Evolutionary conservation across 30 jellyfish, hydroid and myxozoan genomes (phyloP), one percentile per base, ranked within the genome.

Genomic region (Aurelia aurita): DNA sequence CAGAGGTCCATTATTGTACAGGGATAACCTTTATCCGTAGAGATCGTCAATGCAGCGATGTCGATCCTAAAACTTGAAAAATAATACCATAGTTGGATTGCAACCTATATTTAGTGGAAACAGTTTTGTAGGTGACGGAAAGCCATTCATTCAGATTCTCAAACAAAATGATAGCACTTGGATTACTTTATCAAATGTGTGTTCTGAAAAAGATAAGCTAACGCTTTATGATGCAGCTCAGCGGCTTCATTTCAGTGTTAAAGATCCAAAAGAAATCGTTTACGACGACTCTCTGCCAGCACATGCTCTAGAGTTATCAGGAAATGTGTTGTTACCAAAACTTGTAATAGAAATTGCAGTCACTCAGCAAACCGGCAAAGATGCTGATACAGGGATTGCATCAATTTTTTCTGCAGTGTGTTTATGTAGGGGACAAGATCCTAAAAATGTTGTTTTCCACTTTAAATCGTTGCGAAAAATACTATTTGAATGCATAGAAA

Each of bases 1-100:
- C 51, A 39, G 51, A 39, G 51, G 51, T 39, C 51, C 0, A 39
- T 39, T 39, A 39, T 39, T 39, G 51, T 0, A 15, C 51, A 9
- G 51, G 51, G 51, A 39, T 15, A 39, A 15, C 51, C 51, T 39
- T 39, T 39, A 39, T 39, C 51, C 51, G 13, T 9, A 55, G 29
- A 4, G 12, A 20, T 65, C 6, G 28, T 65, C 46, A 65, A 65
- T 65, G 77, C 77, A 18, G 77, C 77, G 28, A 19, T 65, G 77
- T 18, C 77, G 6, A 65, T 65, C 16, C 47, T 65, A 27, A 20
- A 26, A 20, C 6, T 13, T 20, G 77, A 32, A 27, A n/a, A 18
- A 65, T 65, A 27, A n/a, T 2, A 19, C 9, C 10, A 19, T 65
- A 18, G 46, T n/a, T 25, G 77, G 51, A 65, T 13, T 27, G 23